Evolutionary conservation across 2,113 vertebrate species (phyloP).

Genomic region (Murina feae): DNA sequence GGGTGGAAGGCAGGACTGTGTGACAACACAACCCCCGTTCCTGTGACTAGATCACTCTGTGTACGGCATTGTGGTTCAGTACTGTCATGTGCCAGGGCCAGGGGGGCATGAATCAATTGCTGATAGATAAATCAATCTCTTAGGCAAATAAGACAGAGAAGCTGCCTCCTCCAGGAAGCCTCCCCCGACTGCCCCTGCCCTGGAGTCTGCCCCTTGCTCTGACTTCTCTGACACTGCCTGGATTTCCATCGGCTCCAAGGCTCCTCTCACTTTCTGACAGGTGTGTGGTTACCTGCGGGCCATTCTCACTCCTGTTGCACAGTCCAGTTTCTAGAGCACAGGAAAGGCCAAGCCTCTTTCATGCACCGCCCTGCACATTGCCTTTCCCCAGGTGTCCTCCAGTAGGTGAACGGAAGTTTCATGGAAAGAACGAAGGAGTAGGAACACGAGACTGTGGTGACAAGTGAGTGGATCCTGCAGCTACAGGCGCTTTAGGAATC

Average conservation of each 20-base stretch:
- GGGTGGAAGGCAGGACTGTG: not conserved
- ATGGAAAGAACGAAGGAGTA: not conserved
- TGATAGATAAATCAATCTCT: not conserved
- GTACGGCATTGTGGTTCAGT: not conserved
- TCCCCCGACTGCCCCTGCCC: not conserved
- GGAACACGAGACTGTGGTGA: not conserved
- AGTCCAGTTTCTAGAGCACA: not conserved
- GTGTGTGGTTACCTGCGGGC: not conserved
- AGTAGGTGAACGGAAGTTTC: not conserved
- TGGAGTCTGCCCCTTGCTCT: not conserved
- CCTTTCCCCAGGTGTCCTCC: not conserved
- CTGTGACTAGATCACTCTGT: not conserved
- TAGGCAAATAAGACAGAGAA: not conserved
- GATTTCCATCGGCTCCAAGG: not conserved
- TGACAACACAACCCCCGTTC: not conserved
- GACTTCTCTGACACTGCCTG: not conserved
- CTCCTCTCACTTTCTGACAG: not conserved
- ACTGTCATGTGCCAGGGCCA: not conserved
- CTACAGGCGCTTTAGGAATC: not conserved
- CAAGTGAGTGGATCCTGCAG: not conserved
- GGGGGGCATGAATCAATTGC: not conserved
- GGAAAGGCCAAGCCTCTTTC: not conserved
- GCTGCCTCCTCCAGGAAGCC: not conserved
- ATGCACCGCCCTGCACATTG: accelerated
- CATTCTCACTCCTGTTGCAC: not conserved